Evolutionary conservation across 1,140 invertebrate species (phyloP), one percentile per base, ranked within the genome.

Genomic region (Megathymus violae): DNA sequence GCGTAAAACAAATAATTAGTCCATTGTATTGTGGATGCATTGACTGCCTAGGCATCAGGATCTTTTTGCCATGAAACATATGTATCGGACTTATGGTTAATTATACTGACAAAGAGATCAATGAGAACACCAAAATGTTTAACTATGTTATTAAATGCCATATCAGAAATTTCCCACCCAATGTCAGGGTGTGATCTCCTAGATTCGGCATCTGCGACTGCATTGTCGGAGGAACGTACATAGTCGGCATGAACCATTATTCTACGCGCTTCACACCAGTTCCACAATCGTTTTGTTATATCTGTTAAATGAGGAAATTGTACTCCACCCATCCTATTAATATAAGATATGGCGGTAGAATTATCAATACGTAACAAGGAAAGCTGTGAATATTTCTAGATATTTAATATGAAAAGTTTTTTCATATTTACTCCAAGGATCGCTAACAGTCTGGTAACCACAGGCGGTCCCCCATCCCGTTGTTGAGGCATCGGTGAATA

Each of bases 21-120:
- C 67, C 62, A 64, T 6, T 4, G n/a, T 22, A 69, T n/a, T 4
- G 67, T 69, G 14, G 65, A 69, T 4, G 67, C 50, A 25, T 69
- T 17, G 11, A 63, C 40, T 4, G 40, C 59, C 4, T 38, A 15
- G 4, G 52, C 62, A 3, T 48, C 52, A 1, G 63, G 67, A 22
- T 70, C 62, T 14, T 19, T 38, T 3, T 65, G 19, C 44, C 54
- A 70, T 13, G 67, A 66, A 3, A 65, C 31, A 27, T 46, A 70
- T 4, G 11, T 62, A 2, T 15, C 1, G 48, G 63, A 70, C 62
- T 70, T 70, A 27, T 44, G 62, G 40, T 66, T 66, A 0, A 47
- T 41, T 15, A 47, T 15, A 9, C 27, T 47, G 0, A 56, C 64
- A 41, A 66, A 66, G 13, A 60, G 44, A 13, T 66, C 64, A 13